Percentiles rank a stretch among this genome's conserved stretches.
Conservation (phyloP, 2,888 invertebrate genomes). For the Stenoptilia bipunctidactyla region DNA sequence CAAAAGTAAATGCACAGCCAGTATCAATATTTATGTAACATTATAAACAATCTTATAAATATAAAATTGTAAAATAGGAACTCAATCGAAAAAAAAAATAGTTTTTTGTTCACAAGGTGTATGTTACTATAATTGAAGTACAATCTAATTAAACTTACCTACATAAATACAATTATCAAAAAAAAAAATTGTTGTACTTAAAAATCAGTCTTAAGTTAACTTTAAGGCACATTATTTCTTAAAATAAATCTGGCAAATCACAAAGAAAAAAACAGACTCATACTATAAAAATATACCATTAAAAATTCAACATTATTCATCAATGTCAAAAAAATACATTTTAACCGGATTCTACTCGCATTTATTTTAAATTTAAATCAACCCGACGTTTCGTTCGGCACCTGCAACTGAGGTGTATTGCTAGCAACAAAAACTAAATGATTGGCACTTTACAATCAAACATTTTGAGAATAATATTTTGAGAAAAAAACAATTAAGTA, state of each 20-base stretch:
- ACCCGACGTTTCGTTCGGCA: too few species aligned
- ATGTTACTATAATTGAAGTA: too few species aligned
- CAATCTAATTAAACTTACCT: neutral
- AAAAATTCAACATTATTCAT: too few species aligned
- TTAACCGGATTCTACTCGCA: too few species aligned
- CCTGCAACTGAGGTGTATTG: too few species aligned
- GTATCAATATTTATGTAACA: conserved; percentile 5
- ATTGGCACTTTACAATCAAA: too few species aligned
- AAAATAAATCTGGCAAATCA: conserved; percentile 2
- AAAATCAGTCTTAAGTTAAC: conserved; percentile 9
- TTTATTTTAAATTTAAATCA: too few species aligned
- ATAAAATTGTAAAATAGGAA: conserved; percentile 1
- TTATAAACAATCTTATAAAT: conserved; percentile 4
- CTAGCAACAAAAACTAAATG: too few species aligned
- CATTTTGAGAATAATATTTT: too few species aligned
- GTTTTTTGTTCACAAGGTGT: neutral
- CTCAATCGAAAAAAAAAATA: neutral
- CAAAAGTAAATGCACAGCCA: conserved; percentile 2
- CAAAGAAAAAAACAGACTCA: conserved; percentile 11
- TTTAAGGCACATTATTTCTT: conserved; percentile 10
- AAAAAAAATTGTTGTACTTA: conserved; percentile 10
- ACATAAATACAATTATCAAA: conserved; percentile 8
- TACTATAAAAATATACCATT: conserved; percentile 3
- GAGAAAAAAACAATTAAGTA: too few species aligned
- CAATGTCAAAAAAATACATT: too few species aligned